phyloP scores from a whole-genome alignment of 2,113 vertebrate genomes.

The Brienomyrus brachyistius region DNA sequence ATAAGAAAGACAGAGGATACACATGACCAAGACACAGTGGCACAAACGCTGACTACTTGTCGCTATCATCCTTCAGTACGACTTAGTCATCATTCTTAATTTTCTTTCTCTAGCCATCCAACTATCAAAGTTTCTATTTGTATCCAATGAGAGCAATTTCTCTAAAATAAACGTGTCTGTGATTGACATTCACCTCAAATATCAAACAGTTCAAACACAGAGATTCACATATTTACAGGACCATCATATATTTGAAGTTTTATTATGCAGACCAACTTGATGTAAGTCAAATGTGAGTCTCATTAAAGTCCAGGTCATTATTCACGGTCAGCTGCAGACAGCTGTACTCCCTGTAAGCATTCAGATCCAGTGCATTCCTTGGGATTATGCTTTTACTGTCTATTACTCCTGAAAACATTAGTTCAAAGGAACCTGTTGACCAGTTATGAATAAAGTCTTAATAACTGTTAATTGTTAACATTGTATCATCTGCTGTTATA shows the following conservation, averaged over 20 bases:
- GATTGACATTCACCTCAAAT: background rate
- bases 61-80: background rate
- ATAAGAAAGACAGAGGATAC: background rate
- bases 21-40: background rate
- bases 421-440: background rate
- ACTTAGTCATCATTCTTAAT: background rate
- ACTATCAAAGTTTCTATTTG: background rate
- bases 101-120: background rate
- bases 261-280: background rate
- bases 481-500: background rate
- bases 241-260: background rate
- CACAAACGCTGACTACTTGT: background rate
- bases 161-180: background rate
- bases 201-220: background rate
- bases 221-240: background rate
- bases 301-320: background rate
- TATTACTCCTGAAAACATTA: background rate
- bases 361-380: background rate
- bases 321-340: background rate
- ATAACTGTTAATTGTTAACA: background rate
- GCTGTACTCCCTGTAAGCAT: background rate
- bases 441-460: background rate
- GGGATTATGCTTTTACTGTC: background rate
- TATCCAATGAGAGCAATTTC: background rate
- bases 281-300: background rate